Evolutionary conservation across 2,888 invertebrate species (phyloP), one percentile per base, ranked within the genome.

Genomic region (Thecophora atra): DNA sequence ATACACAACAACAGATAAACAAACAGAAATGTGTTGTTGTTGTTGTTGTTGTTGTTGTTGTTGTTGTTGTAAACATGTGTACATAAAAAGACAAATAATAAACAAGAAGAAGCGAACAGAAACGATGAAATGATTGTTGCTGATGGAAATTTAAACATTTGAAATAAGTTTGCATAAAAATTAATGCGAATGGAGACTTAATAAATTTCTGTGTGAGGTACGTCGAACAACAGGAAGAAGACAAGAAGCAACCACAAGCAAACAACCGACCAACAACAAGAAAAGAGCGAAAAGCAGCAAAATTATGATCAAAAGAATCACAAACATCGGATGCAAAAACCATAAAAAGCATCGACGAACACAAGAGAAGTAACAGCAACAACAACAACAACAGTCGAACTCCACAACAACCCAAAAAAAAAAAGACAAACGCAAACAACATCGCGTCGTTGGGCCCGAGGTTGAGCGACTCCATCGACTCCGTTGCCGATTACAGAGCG

Each of bases 371-470:
- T 64, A 66, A 69, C 51, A 70, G 17, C 24, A 73, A 24, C 68
- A 72, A 70, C 28, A 58, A 72, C n/a, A 58, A 52, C 15, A 62
- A 69, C 44, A 58, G 26, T 44, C 37, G 17, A 13, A 63, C 70
- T 60, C 21, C 63, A 30, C 26, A 68, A 21, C 24, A 67, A 67
- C 52, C n/a, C n/a, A n/a, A n/a, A n/a, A n/a, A 37, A 54, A 13
- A 67, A 66, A 65, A 44, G 17, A 11, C 28, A 11, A 51, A 28
- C 58, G 11, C 47, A 58, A 71, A 65, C 76, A 76, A 74, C 74
- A 75, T n/a, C n/a, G n/a, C n/a, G 72, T 74, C 75, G 76, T 75
- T 73, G 76, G 75, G 71, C 75, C 52, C 67, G 74, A 75, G 26
- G 17, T 8, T n/a, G 47, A 17, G 7, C 37, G 37, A 37, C 37